A percentile compares a stretch with the other conserved stretches of the same genome.
These are phyloP conservation scores for Panthera tigris DNA, from an alignment of 2,113 vertebrate species.

Conservation along the genomic window DNA sequence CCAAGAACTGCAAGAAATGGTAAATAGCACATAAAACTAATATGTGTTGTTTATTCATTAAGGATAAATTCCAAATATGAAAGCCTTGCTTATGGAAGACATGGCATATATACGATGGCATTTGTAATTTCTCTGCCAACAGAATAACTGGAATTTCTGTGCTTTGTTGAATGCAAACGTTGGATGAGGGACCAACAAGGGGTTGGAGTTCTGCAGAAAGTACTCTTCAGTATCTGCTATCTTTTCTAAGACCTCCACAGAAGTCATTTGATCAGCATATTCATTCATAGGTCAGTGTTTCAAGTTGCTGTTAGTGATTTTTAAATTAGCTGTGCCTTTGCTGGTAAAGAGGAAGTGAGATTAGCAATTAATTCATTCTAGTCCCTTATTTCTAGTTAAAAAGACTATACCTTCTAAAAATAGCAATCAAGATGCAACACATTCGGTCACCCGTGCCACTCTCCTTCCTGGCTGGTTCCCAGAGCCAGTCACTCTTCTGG, in stretches of 20 bases:
- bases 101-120: background rate
- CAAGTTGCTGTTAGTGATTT: background rate
- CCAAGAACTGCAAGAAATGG: background rate
- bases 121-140: background rate
- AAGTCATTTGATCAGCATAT: background rate
- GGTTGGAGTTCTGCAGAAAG: background rate
- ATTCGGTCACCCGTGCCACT: background rate
- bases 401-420: background rate
- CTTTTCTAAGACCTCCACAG: background rate
- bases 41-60: background rate
- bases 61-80: background rate
- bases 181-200: background rate
- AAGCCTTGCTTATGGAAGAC: background rate
- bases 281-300: background rate
- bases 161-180: background rate
- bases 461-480: accelerated
- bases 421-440: background rate
- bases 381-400: background rate
- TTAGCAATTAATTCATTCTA: background rate
- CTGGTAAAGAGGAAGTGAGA: background rate
- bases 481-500: background rate
- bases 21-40: background rate
- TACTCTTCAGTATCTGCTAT: background rate
- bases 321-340: background rate
- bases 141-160: background rate